These are phyloP conservation scores for Meiosimyza decipiens DNA, from an alignment of 2,888 invertebrate genomes.

Conservation along the genomic window DNA sequence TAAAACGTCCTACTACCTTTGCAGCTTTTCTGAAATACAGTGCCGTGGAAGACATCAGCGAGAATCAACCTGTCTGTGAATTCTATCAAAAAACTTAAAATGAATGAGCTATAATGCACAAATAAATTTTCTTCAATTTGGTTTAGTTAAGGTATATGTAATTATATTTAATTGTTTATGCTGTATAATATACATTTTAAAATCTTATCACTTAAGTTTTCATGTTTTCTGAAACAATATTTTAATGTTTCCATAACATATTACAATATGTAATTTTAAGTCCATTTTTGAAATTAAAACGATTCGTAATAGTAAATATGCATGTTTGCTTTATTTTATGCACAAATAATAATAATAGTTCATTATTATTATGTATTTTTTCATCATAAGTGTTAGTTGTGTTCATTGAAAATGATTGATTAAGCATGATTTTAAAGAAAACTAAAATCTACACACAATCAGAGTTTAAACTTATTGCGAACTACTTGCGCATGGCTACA, in stretches of 20 bases:
- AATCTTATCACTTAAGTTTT: constrained; percentile 12
- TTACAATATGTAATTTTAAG: constrained; percentile 3
- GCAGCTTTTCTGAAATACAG: no score
- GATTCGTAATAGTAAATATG: constrained; percentile 13
- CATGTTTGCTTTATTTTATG: background rate
- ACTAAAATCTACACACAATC: constrained; percentile 13
- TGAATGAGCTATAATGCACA: no score
- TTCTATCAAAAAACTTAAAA: no score
- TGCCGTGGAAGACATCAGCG: no score
- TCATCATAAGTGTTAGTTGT: background rate
- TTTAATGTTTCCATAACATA: background rate
- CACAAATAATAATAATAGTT: background rate
- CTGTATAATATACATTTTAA: constrained; percentile 16
- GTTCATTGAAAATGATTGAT: background rate
- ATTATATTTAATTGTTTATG: constrained; percentile 18
- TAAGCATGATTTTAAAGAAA: constrained; percentile 15
- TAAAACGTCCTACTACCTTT: no score
- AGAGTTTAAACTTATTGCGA: constrained; percentile 7
- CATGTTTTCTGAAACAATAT: constrained; percentile 1
- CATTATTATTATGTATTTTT: background rate
- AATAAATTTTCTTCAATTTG: no score
- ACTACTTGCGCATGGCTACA: constrained; percentile 12
- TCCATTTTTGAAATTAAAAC: constrained; percentile 5
- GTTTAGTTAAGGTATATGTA: no score
- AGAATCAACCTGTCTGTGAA: no score